These are phyloP conservation scores for Melieria picta DNA, from an alignment of 2,888 invertebrate genomes.

Conservation along the genomic window DNA sequence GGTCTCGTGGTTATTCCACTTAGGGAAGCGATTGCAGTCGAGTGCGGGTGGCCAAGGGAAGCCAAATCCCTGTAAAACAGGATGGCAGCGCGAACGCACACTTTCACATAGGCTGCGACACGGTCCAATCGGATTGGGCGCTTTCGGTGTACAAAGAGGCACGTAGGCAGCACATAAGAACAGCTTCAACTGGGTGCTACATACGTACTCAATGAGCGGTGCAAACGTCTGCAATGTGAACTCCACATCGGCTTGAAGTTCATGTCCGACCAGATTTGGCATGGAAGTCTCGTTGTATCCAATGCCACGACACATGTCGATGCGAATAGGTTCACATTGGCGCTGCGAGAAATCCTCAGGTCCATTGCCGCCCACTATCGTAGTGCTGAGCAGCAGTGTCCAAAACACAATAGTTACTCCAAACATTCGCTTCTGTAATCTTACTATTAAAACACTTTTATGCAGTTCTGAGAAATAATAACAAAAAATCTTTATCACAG, in stretches of 20 bases:
- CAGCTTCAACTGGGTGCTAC: slow-evolving; percentile 86
- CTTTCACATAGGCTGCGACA: slow-evolving; percentile 90
- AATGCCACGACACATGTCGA: slow-evolving; percentile 86
- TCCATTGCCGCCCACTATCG: too few species aligned
- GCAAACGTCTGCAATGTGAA: slow-evolving; percentile 89
- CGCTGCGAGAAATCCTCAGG: slow-evolving; percentile 24
- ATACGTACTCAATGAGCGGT: slow-evolving; percentile 90
- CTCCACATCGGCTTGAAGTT: slow-evolving; percentile 87
- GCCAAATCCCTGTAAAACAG: slow-evolving; percentile 89
- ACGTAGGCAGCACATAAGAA: slow-evolving; percentile 94
- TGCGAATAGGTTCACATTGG: slow-evolving; percentile 84
- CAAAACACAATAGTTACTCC: too few species aligned
- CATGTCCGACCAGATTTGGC: slow-evolving; percentile 93
- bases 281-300: slow-evolving; percentile 94
- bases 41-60: slow-evolving; percentile 92
- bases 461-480: too few species aligned
- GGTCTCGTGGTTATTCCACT: slow-evolving; percentile 88
- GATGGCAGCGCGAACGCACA: slow-evolving; percentile 85
- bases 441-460: too few species aligned
- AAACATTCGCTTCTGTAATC: too few species aligned
- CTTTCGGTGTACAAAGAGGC: slow-evolving; percentile 95
- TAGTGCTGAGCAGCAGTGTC: too few species aligned
- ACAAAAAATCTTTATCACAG: too few species aligned
- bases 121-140: slow-evolving; percentile 86
- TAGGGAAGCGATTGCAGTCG: slow-evolving; percentile 89